Base-by-base conservation (phyloP, 2,113 vertebrate genomes). In the Zosterops pallidus region DNA sequence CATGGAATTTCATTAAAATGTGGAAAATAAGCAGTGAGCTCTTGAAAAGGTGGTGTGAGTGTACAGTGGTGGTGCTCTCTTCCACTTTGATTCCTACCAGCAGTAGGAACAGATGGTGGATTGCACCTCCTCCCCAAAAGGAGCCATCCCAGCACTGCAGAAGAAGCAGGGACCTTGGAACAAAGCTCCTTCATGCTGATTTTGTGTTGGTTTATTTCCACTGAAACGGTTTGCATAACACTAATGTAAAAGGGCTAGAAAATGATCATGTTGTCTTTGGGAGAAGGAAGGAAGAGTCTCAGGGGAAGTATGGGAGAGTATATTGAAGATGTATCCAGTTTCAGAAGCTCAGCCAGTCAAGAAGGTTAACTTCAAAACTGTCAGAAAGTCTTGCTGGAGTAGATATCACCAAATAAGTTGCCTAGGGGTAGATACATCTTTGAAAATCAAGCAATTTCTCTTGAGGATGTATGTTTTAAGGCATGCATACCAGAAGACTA, bases 81-180 rank as follows among this genome's bases (percentile, higher is more conserved):
- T 74, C 64, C 56, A 68, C 68, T 90, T 59, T 90, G 82, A 86
- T 83, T 86, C 42, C 63, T 78, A 56, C 62, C 68, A 93, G 33
- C 79, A 90, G 83, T 53, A 60, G 92, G 64, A 95, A 92, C 85
- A 95, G 96, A 95, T 97, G 95, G 95, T 3, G 2, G n/a, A 56
- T 91, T 92, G 31, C 69, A 89, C 52, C 72, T 75, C 68, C 80
- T 93, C 69, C 89, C 72, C 63, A 83, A 83, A 96, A 89, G 0
- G 28, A 92, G 35, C 79, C 47, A 33, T 55, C 64, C 88, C 79
- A 85, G 92, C 3, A 2, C 82, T 88, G 79, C 2, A 15, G 52
- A 70, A 26, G 85, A 88, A 64, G 31, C 90, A 96, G 79, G 35
- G 68, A 90, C 94, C 83, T 92, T 89, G 79, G 90, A 93, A 88